phyloP scores from a whole-genome alignment of 2,888 invertebrate genomes.

The Myathropa florea region DNA sequence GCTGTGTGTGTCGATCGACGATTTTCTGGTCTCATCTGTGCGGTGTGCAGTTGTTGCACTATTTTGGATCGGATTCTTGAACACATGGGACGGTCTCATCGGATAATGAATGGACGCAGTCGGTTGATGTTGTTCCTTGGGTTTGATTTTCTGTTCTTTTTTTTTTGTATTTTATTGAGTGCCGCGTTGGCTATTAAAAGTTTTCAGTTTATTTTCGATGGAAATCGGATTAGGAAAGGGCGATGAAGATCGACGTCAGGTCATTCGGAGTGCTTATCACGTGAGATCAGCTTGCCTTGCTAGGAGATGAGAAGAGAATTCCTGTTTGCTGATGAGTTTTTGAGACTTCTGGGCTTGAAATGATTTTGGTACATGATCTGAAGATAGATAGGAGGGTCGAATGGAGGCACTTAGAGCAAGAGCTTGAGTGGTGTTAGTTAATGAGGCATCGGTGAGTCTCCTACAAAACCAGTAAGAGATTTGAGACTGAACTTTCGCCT shows the following conservation, averaged over 20 bases:
- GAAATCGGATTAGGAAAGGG: constrained; percentile 2
- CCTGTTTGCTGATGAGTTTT: not conserved
- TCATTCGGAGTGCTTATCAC: not conserved
- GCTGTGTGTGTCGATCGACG: constrained; percentile 8
- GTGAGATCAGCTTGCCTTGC: not conserved
- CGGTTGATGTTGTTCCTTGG: not conserved
- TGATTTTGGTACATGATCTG: not conserved
- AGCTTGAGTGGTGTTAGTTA: no score
- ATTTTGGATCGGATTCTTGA: not conserved
- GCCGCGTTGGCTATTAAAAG: constrained; percentile 8
- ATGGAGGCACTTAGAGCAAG: no score
- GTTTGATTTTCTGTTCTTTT: not conserved
- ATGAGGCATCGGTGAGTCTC: no score
- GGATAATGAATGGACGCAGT: constrained; percentile 20
- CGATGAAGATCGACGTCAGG: not conserved
- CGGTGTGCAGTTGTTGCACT: not conserved
- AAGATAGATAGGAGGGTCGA: no score
- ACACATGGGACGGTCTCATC: not conserved
- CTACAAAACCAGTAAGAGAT: no score
- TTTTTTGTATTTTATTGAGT: constrained; percentile 1
- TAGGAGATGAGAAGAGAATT: not conserved
- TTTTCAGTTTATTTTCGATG: constrained; percentile 25
- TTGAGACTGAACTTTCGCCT: no score
- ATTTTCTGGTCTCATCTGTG: not conserved
- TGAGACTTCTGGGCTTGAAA: not conserved